Conservation (phyloP, 2,113 vertebrate species). For the Stegostoma tigrinum region DNA sequence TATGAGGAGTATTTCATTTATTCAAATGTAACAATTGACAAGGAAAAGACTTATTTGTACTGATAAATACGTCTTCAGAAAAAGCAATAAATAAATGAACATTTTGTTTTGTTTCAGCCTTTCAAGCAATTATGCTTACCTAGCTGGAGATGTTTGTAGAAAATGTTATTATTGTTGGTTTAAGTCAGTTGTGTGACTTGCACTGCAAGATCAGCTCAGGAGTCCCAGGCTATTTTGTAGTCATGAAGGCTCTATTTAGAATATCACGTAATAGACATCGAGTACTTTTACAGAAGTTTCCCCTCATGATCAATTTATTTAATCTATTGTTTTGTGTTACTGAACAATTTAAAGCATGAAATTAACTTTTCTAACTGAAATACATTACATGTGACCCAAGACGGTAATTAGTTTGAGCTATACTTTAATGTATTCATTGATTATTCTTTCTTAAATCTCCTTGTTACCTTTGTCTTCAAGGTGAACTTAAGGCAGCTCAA, state of each 20-base stretch:
- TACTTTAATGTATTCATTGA: constrained; percentile 24
- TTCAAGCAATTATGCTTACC: neutral
- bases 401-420: neutral
- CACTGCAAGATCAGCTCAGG: neutral
- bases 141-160: no score
- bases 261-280: neutral
- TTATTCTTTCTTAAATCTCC: neutral
- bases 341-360: constrained; percentile 33
- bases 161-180: neutral
- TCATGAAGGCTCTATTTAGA: neutral
- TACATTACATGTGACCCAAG: constrained; percentile 31
- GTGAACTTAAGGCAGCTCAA: neutral
- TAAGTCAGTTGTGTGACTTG: neutral
- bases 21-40: neutral
- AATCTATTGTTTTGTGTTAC: neutral
- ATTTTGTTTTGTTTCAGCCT: neutral
- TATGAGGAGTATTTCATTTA: neutral
- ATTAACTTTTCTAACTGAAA: constrained; percentile 22
- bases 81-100: neutral
- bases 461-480: constrained; percentile 24
- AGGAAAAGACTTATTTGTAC: neutral
- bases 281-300: neutral
- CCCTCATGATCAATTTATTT: neutral
- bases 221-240: neutral
- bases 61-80: neutral